Evolutionary conservation across 1,140 invertebrate genomes (phyloP).

Genomic region (Triops longicaudatus): DNA sequence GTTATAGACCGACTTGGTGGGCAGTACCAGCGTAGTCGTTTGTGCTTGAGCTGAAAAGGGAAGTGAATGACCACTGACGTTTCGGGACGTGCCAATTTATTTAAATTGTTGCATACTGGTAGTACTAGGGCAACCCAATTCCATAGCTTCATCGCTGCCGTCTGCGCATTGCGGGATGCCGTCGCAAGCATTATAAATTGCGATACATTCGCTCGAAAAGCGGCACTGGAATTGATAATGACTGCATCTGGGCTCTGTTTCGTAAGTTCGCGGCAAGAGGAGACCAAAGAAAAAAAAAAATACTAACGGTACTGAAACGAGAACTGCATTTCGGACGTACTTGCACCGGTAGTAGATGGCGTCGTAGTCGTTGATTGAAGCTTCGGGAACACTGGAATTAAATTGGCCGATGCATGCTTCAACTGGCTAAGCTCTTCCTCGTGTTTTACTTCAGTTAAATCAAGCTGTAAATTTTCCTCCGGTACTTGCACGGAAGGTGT

Average conservation of each 20-base stretch:
- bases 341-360: conserved; percentile 25
- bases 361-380: conserved; percentile 26
- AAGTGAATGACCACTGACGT: too few relatives aligned
- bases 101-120: conserved; percentile 16
- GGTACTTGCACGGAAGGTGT: conserved; percentile 32
- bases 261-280: background rate
- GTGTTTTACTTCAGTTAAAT: conserved; percentile 63
- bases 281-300: background rate
- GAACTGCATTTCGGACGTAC: background rate
- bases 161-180: conserved; percentile 88
- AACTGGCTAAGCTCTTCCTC: conserved; percentile 69
- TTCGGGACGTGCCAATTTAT: too few relatives aligned
- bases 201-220: conserved; percentile 79
- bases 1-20: background rate
- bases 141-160: conserved; percentile 76
- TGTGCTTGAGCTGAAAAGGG: background rate
- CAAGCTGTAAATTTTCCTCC: conserved; percentile 49
- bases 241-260: conserved; percentile 49
- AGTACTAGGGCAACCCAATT: conserved; percentile 58
- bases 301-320: background rate
- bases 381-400: background rate
- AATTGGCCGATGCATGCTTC: conserved; percentile 36
- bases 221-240: conserved; percentile 80
- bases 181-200: conserved; percentile 91
- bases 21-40: background rate